phyloP scores from a whole-genome alignment of 2,113 vertebrate species.

The Eupsittula cactorum region DNA sequence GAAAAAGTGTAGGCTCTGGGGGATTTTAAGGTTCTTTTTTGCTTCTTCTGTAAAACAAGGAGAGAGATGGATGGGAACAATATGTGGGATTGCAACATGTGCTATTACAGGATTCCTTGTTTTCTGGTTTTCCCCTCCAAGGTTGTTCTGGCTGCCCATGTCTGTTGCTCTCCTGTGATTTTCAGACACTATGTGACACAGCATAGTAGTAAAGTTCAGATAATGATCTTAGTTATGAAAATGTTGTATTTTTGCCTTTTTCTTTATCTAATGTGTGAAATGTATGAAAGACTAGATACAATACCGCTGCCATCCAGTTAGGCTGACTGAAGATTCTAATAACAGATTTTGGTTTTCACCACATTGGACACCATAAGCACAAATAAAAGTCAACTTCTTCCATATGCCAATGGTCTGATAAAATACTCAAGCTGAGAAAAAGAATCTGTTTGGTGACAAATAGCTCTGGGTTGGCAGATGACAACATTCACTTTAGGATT shows the following conservation, averaged over 20 bases:
- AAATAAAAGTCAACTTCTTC: not conserved
- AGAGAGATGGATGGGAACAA: not conserved
- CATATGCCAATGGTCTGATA: not conserved
- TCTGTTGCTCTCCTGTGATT: not conserved
- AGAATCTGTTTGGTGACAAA: not conserved
- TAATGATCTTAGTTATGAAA: not conserved
- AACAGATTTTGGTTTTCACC: not conserved
- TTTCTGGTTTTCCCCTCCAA: not conserved
- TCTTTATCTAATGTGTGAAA: not conserved
- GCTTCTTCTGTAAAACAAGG: not conserved
- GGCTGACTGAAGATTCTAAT: not conserved
- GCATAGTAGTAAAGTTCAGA: not conserved
- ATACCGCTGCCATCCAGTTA: not conserved
- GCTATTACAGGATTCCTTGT: fast-evolving
- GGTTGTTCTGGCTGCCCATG: not conserved
- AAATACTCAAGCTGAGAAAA: not conserved
- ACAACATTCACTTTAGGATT: not conserved
- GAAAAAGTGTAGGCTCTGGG: not conserved
- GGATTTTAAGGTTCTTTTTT: not conserved
- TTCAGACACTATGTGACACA: fast-evolving
- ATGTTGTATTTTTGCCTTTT: not conserved
- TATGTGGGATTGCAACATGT: not conserved
- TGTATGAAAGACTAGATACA: not conserved
- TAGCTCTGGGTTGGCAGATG: not conserved
- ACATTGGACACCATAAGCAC: not conserved